phyloP scores from a whole-genome alignment of 1,140 invertebrate genomes.

The Drosophila tani region DNA sequence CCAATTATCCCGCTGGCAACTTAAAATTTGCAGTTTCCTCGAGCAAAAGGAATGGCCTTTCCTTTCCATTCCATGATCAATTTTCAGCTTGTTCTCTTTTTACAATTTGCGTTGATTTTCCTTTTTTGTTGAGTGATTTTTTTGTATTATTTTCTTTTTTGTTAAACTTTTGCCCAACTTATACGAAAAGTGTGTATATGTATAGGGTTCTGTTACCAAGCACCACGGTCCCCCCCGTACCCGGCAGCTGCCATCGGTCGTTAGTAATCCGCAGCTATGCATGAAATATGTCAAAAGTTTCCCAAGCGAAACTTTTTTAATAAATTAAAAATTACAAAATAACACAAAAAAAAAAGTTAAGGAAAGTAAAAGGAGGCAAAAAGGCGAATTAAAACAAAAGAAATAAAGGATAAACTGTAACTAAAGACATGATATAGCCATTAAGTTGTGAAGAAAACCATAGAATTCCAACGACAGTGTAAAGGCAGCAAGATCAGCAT shows the following conservation, averaged over 20 bases:
- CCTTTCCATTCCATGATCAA: constrained; percentile 31
- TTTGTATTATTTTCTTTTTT: not conserved
- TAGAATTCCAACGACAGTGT: constrained; percentile 8
- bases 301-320: constrained; percentile 58
- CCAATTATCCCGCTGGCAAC: constrained; percentile 4
- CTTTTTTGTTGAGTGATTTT: constrained; percentile 21
- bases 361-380: not conserved
- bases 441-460: constrained; percentile 33
- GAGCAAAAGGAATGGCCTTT: constrained; percentile 11
- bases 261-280: constrained; percentile 58
- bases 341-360: constrained; percentile 9
- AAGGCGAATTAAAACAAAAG: constrained; percentile 22
- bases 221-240: constrained; percentile 1
- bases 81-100: constrained; percentile 41
- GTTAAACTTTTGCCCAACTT: constrained; percentile 53
- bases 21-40: constrained; percentile 18
- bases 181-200: constrained; percentile 33
- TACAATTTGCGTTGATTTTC: constrained; percentile 27
- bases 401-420: constrained; percentile 13
- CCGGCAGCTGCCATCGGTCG: constrained; percentile 27
- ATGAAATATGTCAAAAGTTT: constrained; percentile 73
- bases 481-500: constrained; percentile 58
- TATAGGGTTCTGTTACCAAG: constrained; percentile 38
- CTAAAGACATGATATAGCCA: constrained; percentile 55
- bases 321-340: constrained; percentile 62